These are phyloP conservation scores for Batillaria attramentaria DNA, from an alignment of 1,140 invertebrate genomes.

Conservation along the genomic window DNA sequence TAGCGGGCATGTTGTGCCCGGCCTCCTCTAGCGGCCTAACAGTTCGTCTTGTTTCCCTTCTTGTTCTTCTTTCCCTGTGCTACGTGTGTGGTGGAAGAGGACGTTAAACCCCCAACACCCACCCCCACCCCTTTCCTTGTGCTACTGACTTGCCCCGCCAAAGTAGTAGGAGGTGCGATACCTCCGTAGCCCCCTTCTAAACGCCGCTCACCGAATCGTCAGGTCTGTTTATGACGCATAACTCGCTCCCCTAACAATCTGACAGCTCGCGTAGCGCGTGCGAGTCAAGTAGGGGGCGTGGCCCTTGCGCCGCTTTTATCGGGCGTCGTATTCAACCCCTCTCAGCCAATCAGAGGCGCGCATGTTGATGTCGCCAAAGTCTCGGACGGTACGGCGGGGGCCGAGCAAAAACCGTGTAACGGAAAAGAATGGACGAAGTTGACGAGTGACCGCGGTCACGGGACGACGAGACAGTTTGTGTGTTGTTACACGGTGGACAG, in stretches of 20 bases:
- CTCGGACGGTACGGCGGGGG: background rate
- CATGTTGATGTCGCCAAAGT: too few species aligned
- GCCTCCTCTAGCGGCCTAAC: too few species aligned
- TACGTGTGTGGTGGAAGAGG: too few species aligned
- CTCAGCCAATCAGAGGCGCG: slow-evolving; percentile 12
- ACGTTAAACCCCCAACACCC: too few species aligned
- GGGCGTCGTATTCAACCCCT: background rate
- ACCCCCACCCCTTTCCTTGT: background rate
- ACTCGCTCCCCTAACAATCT: background rate
- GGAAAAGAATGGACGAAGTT: slow-evolving; percentile 11
- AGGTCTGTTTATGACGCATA: slow-evolving; percentile 15
- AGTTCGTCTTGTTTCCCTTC: too few species aligned
- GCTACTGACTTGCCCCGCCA: background rate
- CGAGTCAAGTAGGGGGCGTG: slow-evolving; percentile 4
- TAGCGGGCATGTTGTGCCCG: too few species aligned
- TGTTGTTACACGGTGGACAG: too few species aligned
- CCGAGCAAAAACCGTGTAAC: slow-evolving; percentile 10
- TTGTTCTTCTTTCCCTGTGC: too few species aligned
- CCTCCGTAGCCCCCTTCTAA: background rate
- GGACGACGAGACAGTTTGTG: background rate
- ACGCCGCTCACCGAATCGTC: background rate
- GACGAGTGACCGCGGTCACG: slow-evolving; percentile 6
- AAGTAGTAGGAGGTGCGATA: background rate
- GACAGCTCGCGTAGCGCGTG: background rate
- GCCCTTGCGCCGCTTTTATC: background rate